A percentile compares a stretch with the other conserved stretches of the same genome.
Conservation (phyloP, 2,888 invertebrate species). For the Adineta ricciae region DNA sequence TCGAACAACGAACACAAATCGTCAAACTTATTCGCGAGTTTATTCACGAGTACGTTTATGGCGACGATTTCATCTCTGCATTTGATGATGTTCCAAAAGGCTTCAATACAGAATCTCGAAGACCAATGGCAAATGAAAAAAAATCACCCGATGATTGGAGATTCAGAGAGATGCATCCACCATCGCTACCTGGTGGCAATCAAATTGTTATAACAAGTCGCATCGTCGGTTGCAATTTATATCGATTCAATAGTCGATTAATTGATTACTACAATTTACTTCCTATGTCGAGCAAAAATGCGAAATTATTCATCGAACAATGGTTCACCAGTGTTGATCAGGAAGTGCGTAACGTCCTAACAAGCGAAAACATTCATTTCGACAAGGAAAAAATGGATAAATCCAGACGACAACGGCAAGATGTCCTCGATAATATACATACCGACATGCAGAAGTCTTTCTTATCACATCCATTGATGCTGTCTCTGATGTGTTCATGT, state of each 20-base stretch:
- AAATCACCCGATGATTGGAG: too few relatives aligned
- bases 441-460: too few relatives aligned
- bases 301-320: not conserved
- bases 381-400: not conserved
- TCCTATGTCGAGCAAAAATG: not conserved
- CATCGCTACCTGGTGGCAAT: not conserved
- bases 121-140: too few relatives aligned
- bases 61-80: not conserved
- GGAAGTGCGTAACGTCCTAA: not conserved
- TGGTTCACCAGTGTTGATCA: not conserved
- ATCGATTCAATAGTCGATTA: not conserved
- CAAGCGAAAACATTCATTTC: not conserved
- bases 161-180: not conserved
- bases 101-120: too few relatives aligned
- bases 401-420: not conserved
- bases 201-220: not conserved
- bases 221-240: not conserved
- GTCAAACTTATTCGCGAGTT: not conserved
- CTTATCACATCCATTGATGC: too few relatives aligned
- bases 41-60: not conserved
- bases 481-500: too few relatives aligned
- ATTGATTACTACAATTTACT: not conserved
- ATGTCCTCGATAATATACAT: not conserved
- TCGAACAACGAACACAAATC: not conserved
- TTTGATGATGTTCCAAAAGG: not conserved